Conservation (phyloP, 1,140 invertebrate species). For the Hydropsyche tenuis region DNA sequence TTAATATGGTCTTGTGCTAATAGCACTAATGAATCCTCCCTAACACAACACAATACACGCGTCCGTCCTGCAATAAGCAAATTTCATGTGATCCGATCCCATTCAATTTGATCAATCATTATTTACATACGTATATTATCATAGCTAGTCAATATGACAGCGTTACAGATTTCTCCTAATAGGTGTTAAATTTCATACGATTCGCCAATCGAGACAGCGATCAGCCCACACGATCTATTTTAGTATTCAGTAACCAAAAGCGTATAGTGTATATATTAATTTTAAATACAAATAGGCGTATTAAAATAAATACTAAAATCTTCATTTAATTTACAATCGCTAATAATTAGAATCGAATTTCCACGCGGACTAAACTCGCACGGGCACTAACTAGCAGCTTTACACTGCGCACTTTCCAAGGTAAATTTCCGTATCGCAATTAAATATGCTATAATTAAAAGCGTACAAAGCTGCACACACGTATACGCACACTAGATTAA, state of each 20-base stretch:
- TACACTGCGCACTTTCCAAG: not conserved
- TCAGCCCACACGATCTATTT: too few species aligned
- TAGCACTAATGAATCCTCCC: not conserved
- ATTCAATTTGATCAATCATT: conserved; percentile 5
- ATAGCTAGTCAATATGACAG: not conserved
- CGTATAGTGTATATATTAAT: too few species aligned
- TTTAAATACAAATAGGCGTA: too few species aligned
- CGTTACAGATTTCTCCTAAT: not conserved
- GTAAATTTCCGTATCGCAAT: conserved; percentile 10
- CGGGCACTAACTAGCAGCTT: not conserved
- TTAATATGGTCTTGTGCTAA: too few species aligned
- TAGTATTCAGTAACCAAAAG: too few species aligned
- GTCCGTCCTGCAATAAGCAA: not conserved
- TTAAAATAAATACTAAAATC: too few species aligned
- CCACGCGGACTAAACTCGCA: too few species aligned
- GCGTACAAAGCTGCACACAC: conserved; percentile 13
- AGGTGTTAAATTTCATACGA: too few species aligned
- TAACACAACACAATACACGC: conserved; percentile 21
- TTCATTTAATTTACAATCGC: too few species aligned
- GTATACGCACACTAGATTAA: not conserved
- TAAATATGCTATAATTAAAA: conserved; percentile 13
- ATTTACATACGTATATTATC: not conserved
- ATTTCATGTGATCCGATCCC: not conserved
- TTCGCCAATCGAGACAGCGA: too few species aligned
- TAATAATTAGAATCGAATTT: too few species aligned